A percentile compares a stretch with the other conserved stretches of the same genome.
phyloP scores from a whole-genome alignment of 2,113 vertebrate species.

The Etheostoma spectabile region DNA sequence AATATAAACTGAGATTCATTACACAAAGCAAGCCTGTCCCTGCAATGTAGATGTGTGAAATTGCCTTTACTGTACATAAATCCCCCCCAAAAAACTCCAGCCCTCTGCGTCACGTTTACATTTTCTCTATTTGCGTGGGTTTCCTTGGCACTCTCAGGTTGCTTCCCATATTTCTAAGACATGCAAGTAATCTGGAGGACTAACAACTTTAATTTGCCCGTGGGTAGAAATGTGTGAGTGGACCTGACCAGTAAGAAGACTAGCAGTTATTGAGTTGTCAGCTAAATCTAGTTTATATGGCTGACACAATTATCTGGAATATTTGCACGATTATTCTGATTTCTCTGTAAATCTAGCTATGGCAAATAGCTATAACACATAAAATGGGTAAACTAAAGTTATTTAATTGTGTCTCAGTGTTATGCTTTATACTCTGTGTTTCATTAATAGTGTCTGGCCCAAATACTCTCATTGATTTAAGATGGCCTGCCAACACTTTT shows the following conservation, averaged over 20 bases:
- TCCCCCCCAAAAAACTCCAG: constrained; percentile 5
- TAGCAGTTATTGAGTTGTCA: background rate
- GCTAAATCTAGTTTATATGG: background rate
- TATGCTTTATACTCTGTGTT: background rate
- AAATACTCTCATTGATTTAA: constrained; percentile 15
- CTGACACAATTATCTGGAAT: background rate
- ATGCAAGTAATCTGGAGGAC: background rate
- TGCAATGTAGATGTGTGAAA: constrained; percentile 18
- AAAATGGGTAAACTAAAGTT: background rate
- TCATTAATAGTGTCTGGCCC: constrained; percentile 32
- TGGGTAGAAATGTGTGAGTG: background rate
- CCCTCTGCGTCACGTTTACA: constrained; percentile 10
- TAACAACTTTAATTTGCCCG: background rate
- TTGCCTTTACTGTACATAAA: constrained; percentile 15
- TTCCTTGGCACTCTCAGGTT: constrained; percentile 22
- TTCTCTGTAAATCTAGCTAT: background rate
- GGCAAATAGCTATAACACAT: background rate
- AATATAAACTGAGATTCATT: constrained; percentile 9
- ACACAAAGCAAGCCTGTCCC: background rate
- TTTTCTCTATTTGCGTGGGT: constrained; percentile 32
- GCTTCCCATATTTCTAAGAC: constrained; percentile 30
- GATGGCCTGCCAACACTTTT: constrained; percentile 20
- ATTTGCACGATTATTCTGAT: background rate
- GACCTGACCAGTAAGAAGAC: background rate
- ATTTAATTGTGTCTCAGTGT: background rate